Conservation (phyloP, 53 echinoderm and acorn worm genomes). For the Crossaster papposus region DNA sequence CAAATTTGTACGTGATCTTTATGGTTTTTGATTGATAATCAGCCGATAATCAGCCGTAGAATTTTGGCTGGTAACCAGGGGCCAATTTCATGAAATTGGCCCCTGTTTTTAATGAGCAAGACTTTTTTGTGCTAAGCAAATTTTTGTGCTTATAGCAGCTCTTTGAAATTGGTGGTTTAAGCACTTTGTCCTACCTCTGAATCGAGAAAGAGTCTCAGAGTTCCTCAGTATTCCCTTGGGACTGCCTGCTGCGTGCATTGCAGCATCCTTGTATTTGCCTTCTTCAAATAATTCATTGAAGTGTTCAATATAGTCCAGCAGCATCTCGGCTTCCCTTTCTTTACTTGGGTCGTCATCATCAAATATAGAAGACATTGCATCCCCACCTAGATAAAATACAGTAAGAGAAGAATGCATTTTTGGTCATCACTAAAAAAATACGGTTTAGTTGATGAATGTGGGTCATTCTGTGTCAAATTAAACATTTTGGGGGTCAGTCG, state of each 20-base stretch:
- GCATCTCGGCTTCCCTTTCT: constrained; percentile 91
- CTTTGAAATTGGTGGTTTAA: too few species aligned
- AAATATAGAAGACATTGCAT: constrained; percentile 79
- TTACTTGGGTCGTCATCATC: constrained; percentile 99
- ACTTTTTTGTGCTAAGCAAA: too few species aligned
- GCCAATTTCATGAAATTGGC: too few species aligned
- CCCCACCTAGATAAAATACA: constrained; percentile 67
- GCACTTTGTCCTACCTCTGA: constrained; percentile 74
- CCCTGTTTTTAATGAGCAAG: too few species aligned
- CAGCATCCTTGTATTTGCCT: constrained; percentile 79
- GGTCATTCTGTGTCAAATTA: too few species aligned
- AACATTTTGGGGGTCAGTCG: too few species aligned
- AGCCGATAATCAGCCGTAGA: too few species aligned
- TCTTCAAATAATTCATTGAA: constrained; percentile 95
- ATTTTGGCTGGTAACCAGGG: too few species aligned
- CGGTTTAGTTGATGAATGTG: not conserved
- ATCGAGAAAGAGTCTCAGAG: constrained; percentile 87
- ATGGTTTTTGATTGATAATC: too few species aligned
- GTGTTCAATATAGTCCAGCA: constrained; percentile 92
- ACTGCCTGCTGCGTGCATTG: constrained; percentile 99
- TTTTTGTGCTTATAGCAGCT: too few species aligned
- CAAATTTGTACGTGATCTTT: too few species aligned
- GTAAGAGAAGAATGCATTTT: not conserved
- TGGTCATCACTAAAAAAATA: not conserved
- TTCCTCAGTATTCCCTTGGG: constrained; percentile 93